Evolutionary conservation across 2,888 invertebrate genomes (phyloP).

Genomic region (Uloborus plumipes): DNA sequence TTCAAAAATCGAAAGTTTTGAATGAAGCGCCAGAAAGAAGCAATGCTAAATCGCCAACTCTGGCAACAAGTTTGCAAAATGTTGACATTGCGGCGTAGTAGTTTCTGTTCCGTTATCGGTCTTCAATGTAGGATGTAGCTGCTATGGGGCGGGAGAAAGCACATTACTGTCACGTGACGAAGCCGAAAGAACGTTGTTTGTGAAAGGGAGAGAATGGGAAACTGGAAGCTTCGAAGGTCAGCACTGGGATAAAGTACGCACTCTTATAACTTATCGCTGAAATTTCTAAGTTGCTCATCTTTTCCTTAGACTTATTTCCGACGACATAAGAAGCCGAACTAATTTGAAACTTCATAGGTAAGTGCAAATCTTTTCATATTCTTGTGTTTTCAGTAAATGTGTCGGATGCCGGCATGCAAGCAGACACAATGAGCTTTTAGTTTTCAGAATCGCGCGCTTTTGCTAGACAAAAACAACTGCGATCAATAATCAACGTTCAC

Average conservation of each 20-base stretch:
- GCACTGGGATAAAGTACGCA: slow-evolving; percentile 39
- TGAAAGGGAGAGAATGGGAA: slow-evolving; percentile 29
- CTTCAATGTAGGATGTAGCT: slow-evolving; percentile 13
- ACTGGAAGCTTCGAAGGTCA: slow-evolving; percentile 53
- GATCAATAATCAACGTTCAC: slow-evolving; percentile 33
- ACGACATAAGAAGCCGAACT: too few relatives aligned
- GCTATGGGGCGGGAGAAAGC: slow-evolving; percentile 18
- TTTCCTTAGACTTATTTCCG: not conserved
- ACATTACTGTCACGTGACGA: slow-evolving; percentile 50
- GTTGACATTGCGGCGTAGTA: slow-evolving; percentile 23
- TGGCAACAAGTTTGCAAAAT: not conserved
- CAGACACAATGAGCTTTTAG: slow-evolving; percentile 30
- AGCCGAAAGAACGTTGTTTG: slow-evolving; percentile 33
- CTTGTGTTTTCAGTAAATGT: not conserved
- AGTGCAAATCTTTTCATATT: not conserved
- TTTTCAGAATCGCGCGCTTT: slow-evolving; percentile 45
- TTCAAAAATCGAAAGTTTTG: too few relatives aligned
- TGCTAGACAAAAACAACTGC: slow-evolving; percentile 24
- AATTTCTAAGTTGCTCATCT: slow-evolving; percentile 12
- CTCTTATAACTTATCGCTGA: slow-evolving; percentile 17
- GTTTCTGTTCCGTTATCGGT: slow-evolving; percentile 52
- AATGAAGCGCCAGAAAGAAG: too few relatives aligned
- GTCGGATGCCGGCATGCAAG: slow-evolving; percentile 13
- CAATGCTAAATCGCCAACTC: slow-evolving; percentile 1
- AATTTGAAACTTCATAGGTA: not conserved